A percentile compares a stretch with the other conserved stretches of the same genome.
These are phyloP conservation scores for Tretioscincus oriximinensis DNA, from an alignment of 2,113 vertebrate species.

Conservation along the genomic window DNA sequence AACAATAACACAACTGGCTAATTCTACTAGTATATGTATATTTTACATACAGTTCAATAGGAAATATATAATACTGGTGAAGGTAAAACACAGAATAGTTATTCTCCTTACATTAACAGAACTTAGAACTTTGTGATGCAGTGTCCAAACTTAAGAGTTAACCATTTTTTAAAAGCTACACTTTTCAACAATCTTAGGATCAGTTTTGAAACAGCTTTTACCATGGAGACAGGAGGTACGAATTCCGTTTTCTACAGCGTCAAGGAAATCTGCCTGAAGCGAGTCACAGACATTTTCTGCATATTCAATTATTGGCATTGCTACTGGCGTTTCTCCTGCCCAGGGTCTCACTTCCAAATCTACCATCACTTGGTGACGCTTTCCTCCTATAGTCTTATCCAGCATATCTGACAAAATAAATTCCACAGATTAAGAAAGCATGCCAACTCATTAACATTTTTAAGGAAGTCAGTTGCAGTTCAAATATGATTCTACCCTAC, in stretches of 20 bases:
- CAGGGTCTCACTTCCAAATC: constrained; percentile 75
- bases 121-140: background rate
- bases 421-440: background rate
- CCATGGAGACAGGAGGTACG: constrained; percentile 85
- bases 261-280: constrained; percentile 70
- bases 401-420: constrained; percentile 73
- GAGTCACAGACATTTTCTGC: constrained; percentile 44
- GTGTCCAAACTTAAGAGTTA: too few relatives aligned
- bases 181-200: background rate
- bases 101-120: background rate
- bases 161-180: background rate
- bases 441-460: background rate
- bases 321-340: constrained; percentile 27
- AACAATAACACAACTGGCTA: too few relatives aligned
- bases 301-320: constrained; percentile 65
- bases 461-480: background rate
- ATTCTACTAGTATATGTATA: too few relatives aligned
- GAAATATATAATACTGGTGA: too few relatives aligned
- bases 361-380: constrained; percentile 79
- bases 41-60: too few relatives aligned
- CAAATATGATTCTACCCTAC: constrained; percentile 62
- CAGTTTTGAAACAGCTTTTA: constrained; percentile 46
- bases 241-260: constrained; percentile 85
- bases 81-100: too few relatives aligned
- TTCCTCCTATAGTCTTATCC: constrained; percentile 87